Evolutionary conservation across 2,888 invertebrate species (phyloP).

Genomic region (Dendrolimus pini): DNA sequence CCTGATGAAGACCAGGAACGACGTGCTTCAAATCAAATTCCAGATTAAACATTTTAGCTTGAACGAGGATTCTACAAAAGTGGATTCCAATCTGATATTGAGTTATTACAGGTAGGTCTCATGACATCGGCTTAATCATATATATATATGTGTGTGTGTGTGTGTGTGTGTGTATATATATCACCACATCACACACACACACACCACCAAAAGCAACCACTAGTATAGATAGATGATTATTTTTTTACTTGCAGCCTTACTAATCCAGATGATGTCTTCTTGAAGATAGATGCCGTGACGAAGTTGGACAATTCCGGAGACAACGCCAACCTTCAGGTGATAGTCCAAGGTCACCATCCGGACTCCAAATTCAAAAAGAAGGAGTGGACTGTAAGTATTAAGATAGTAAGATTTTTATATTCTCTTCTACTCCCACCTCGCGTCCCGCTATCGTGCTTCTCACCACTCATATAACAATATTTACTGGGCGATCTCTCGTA

Average conservation of each 20-base stretch:
- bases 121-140: too few species aligned
- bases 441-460: too few species aligned
- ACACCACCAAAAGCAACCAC: too few species aligned
- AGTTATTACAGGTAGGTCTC: conserved; percentile 38
- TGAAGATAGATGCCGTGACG: conserved; percentile 39
- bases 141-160: too few species aligned
- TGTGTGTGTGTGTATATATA: too few species aligned
- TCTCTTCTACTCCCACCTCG: too few species aligned
- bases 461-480: too few species aligned
- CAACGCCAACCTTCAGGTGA: conserved; percentile 33
- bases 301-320: conserved; percentile 33
- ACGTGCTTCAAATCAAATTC: conserved; percentile 20
- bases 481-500: too few species aligned
- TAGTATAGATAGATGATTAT: too few species aligned
- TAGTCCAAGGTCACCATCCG: conserved; percentile 36
- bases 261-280: conserved; percentile 31
- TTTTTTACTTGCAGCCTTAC: conserved; percentile 27
- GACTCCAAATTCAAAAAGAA: conserved; percentile 25
- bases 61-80: conserved; percentile 15
- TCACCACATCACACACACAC: too few species aligned
- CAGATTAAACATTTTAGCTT: conserved; percentile 18
- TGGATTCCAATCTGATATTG: conserved; percentile 20
- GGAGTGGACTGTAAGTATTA: conserved; percentile 43
- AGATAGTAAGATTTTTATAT: too few species aligned
- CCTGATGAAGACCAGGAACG: conserved; percentile 22